Evolutionary conservation across 1,140 invertebrate genomes (phyloP).

Genomic region (Pogonus chalceus): DNA sequence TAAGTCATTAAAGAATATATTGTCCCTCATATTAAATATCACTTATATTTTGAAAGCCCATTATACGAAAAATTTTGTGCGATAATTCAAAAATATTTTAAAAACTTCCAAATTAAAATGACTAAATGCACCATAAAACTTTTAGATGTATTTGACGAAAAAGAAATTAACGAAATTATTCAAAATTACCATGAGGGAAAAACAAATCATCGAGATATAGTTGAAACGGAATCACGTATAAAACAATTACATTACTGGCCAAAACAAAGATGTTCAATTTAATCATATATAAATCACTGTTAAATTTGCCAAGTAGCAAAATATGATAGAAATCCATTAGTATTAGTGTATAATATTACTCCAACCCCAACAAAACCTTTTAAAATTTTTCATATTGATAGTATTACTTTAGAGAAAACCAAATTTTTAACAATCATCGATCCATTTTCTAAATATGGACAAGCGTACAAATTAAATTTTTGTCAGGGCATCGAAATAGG

Average conservation of each 20-base stretch:
- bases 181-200: conserved; percentile 13
- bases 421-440: conserved; percentile 16
- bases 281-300: too few relatives aligned
- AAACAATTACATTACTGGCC: too few relatives aligned
- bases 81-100: conserved; percentile 11
- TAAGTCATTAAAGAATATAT: too few relatives aligned
- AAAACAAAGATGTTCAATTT: too few relatives aligned
- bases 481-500: conserved; percentile 8
- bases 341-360: conserved; percentile 12
- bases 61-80: conserved; percentile 11
- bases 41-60: conserved; percentile 15
- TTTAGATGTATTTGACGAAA: too few relatives aligned
- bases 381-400: conserved; percentile 13
- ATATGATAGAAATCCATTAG: conserved; percentile 9
- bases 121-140: conserved; percentile 8
- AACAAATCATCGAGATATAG: too few relatives aligned
- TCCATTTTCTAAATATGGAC: conserved; percentile 14
- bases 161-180: conserved; percentile 10
- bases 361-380: too few relatives aligned
- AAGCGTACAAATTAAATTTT: too few relatives aligned
- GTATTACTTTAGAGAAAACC: conserved; percentile 8
- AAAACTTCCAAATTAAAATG: too few relatives aligned
- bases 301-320: too few relatives aligned
- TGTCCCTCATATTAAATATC: too few relatives aligned
- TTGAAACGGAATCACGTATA: conserved; percentile 11